A percentile compares a stretch with the other conserved stretches of the same genome.
Evolutionary conservation across 1,140 invertebrate genomes (phyloP).

Genomic region (Sesamia nonagrioides): DNA sequence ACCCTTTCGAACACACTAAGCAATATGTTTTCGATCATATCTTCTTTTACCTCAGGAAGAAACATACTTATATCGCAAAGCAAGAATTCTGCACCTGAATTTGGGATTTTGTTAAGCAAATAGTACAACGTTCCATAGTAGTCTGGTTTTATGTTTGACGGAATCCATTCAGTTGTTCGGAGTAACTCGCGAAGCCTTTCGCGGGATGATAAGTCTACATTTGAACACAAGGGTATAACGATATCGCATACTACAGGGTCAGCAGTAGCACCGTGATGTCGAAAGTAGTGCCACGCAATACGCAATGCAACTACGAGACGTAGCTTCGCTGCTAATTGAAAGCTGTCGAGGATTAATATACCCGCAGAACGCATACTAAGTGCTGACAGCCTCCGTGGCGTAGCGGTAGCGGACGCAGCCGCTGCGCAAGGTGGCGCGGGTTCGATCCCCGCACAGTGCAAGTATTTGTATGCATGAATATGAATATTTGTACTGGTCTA

Average conservation of each 20-base stretch:
- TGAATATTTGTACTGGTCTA: too few species aligned
- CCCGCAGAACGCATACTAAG: conserved; percentile 6
- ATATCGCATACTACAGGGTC: conserved; percentile 60
- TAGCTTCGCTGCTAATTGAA: conserved; percentile 19
- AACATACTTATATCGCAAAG: conserved; percentile 57
- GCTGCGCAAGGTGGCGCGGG: too few species aligned
- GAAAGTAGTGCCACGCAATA: conserved; percentile 53
- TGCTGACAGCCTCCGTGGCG: too few species aligned
- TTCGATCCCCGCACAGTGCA: too few species aligned
- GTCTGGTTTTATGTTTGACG: conserved; percentile 60
- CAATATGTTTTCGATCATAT: conserved; percentile 51
- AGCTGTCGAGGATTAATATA: background rate
- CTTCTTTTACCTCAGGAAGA: conserved; percentile 57
- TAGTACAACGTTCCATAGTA: conserved; percentile 62
- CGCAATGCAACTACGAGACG: conserved; percentile 64
- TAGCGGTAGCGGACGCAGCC: too few species aligned
- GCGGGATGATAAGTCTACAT: conserved; percentile 14
- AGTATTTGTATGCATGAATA: too few species aligned
- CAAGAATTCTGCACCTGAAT: conserved; percentile 49
- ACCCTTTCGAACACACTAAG: background rate
- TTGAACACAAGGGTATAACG: conserved; percentile 58
- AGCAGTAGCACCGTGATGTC: conserved; percentile 41
- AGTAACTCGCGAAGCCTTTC: conserved; percentile 34
- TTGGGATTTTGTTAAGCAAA: conserved; percentile 50
- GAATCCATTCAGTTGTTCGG: conserved; percentile 48